These are phyloP conservation scores for Lycophotia porphyrea DNA, from an alignment of 2,888 invertebrate species.

Conservation along the genomic window DNA sequence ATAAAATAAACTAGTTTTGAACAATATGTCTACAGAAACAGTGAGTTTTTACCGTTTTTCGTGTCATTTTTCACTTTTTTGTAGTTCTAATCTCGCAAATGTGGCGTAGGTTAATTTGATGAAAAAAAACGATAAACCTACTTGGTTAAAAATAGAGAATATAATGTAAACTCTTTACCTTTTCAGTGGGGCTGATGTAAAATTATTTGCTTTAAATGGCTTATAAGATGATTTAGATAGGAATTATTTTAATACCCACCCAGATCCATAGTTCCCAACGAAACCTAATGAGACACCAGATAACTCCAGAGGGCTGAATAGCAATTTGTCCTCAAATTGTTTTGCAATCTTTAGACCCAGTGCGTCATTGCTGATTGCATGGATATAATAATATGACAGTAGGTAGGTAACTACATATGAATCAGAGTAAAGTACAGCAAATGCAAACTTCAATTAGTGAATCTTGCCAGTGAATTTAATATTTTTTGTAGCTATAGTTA, in stretches of 20 bases:
- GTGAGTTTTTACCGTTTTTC: slow-evolving; percentile 52
- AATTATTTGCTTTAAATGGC: not conserved
- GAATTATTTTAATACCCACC: slow-evolving; percentile 31
- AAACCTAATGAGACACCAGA: slow-evolving; percentile 26
- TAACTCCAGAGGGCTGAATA: slow-evolving; percentile 22
- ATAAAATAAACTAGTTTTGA: slow-evolving; percentile 56
- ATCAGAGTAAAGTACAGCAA: slow-evolving; percentile 25
- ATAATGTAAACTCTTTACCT: not conserved
- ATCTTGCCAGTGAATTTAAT: slow-evolving; percentile 41
- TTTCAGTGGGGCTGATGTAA: not conserved
- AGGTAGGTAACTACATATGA: slow-evolving; percentile 23
- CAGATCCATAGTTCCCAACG: slow-evolving; percentile 1
- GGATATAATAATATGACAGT: slow-evolving; percentile 44
- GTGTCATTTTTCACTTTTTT: slow-evolving; percentile 29
- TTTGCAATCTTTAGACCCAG: slow-evolving; percentile 23
- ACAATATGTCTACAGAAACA: slow-evolving; percentile 42
- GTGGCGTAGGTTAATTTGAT: slow-evolving; percentile 1
- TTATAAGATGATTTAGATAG: not conserved
- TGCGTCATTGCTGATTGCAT: slow-evolving; percentile 37
- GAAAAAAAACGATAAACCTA: not conserved
- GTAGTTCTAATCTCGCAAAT: slow-evolving; percentile 23
- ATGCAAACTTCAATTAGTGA: slow-evolving; percentile 12
- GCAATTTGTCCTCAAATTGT: slow-evolving; percentile 57
- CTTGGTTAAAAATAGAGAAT: not conserved
- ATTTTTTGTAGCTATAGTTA: slow-evolving; percentile 27